These are phyloP conservation scores for Drosophila littoralis DNA, from an alignment of 1,140 invertebrate species.

Conservation along the genomic window DNA sequence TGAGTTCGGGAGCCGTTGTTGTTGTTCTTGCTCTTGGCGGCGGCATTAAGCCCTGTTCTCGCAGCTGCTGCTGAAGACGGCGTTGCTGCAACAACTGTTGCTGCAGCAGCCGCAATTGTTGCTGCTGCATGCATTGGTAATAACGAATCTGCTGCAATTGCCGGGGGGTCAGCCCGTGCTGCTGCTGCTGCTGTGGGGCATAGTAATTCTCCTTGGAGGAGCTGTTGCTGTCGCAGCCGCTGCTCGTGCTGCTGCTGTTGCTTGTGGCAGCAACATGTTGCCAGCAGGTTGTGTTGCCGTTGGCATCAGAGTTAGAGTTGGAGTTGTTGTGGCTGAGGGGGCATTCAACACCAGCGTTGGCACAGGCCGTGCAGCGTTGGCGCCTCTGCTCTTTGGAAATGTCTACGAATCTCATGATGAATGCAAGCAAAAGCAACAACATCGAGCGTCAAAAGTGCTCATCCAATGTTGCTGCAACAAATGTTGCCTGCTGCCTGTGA, in stretches of 20 bases:
- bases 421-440: constrained; percentile 81
- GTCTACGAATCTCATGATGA: constrained; percentile 84
- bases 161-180: constrained; percentile 59
- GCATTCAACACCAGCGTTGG: constrained; percentile 60
- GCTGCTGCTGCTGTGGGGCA: constrained; percentile 52
- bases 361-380: constrained; percentile 61
- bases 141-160: constrained; percentile 77
- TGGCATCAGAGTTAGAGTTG: constrained; percentile 39
- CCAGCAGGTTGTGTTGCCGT: constrained; percentile 62
- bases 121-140: constrained; percentile 79
- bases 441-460: constrained; percentile 66
- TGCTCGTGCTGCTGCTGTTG: constrained; percentile 77
- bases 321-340: constrained; percentile 29
- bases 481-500: constrained; percentile 39
- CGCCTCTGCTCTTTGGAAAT: constrained; percentile 76
- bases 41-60: constrained; percentile 60
- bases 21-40: constrained; percentile 36
- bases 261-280: constrained; percentile 63
- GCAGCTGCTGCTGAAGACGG: constrained; percentile 69
- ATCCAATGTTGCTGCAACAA: constrained; percentile 66
- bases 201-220: constrained; percentile 80
- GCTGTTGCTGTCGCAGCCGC: constrained; percentile 73
- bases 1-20: constrained; percentile 52
- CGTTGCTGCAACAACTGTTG: constrained; percentile 74
- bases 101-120: constrained; percentile 76